Evolutionary conservation across 2,888 invertebrate genomes (phyloP), one percentile per base, ranked within the genome.

Genomic region (Dusona sp.): DNA sequence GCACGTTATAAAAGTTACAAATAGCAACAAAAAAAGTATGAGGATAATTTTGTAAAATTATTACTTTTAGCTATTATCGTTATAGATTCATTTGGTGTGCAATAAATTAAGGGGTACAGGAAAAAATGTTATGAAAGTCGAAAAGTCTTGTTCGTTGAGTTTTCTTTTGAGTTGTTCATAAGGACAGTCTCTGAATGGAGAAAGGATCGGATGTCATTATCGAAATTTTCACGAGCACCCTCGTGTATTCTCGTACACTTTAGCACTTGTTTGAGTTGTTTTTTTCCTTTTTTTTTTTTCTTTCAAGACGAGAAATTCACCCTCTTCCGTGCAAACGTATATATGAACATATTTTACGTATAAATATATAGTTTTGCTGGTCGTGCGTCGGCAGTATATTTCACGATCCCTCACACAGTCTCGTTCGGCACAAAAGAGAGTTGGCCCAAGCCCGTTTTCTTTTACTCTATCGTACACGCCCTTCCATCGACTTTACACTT

Each of bases 401-500:
- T 87, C 79, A 75, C 82, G 87, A 82, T 81, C 48, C 79, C 54
- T 73, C 68, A 54, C 65, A 68, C 67, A 61, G 75, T 67, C 83
- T 77, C 83, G 78, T 61, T 7, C 9, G 65, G 74, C 51, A 83
- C 79, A 87, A 85, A 85, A 51, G 73, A 77, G 73, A 79, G 65
- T 42, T n/a, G 51, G 29, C 42, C 70, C 70, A n/a, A 19, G 80
- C 64, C 25, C 79, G 75, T 68, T 68, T 79, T 45, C 54, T 61
- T 36, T 70, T 54, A 79, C 65, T 64, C 57, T 85, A 85, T 90
- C 89, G 89, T 90, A 89, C 88, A 85, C 87, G 61, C 16, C 16
- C 29, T 29, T 61, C 16, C 87, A 90, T 90, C 89, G 88, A 91
- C 89, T 91, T 90, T 90, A 90, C 91, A 91, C 90, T 90, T 89